Conservation (phyloP, 2,797 vertebrate species). For the Sebastes dallii region DNA sequence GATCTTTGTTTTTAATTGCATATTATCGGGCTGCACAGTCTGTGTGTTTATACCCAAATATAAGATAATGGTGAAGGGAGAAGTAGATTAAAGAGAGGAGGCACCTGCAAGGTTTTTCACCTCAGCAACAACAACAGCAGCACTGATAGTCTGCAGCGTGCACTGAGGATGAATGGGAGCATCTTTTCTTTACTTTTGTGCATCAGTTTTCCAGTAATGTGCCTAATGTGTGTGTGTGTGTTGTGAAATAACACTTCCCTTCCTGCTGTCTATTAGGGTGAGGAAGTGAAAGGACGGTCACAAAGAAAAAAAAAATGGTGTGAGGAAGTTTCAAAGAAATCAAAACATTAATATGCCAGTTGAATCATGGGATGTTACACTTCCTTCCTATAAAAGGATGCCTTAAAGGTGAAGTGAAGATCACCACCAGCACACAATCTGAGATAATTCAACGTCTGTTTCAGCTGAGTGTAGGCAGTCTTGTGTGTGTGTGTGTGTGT, state of each 20-base stretch:
- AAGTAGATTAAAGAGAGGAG: conserved; percentile 74
- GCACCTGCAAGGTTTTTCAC: conserved; percentile 59
- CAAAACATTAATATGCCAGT: conserved; percentile 11
- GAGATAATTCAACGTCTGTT: neutral
- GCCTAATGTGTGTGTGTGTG: neutral
- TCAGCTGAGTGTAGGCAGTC: neutral
- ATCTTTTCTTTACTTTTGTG: conserved; percentile 22
- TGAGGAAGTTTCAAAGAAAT: conserved; percentile 41
- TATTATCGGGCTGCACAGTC: conserved; percentile 80
- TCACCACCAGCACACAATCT: neutral
- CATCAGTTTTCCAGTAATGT: conserved; percentile 34
- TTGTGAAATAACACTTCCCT: conserved; percentile 68
- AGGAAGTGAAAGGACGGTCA: conserved; percentile 64
- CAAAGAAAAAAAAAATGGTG: conserved; percentile 5
- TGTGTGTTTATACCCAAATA: conserved; percentile 82
- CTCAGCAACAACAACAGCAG: conserved; percentile 40
- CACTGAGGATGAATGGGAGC: conserved; percentile 6
- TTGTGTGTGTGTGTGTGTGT: neutral
- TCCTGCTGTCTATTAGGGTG: conserved; percentile 46
- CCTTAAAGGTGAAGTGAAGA: conserved; percentile 2
- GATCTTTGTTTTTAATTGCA: conserved; percentile 87
- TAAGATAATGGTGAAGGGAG: conserved; percentile 82
- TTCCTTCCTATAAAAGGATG: neutral
- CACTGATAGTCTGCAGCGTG: conserved; percentile 10
- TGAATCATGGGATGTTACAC: neutral